Conservation (phyloP, 2,797 vertebrate genomes). For the Synaphobranchus kaupii region DNA sequence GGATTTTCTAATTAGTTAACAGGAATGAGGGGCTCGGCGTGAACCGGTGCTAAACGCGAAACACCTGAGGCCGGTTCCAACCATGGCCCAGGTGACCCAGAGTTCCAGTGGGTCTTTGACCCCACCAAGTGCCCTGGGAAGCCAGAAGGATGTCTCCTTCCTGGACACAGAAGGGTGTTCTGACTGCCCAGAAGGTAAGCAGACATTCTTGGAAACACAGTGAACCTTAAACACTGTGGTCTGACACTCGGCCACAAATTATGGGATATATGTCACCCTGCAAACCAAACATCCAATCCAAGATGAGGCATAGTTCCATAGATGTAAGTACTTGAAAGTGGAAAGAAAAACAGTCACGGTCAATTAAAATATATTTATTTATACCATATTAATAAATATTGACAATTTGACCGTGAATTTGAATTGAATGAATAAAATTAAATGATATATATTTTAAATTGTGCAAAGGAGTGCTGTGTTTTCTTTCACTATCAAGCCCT, state of each 20-base stretch:
- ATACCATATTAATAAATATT: no score
- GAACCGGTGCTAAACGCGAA: neutral
- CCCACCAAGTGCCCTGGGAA: conserved; percentile 37
- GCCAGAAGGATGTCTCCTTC: conserved; percentile 38
- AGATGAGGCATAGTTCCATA: neutral
- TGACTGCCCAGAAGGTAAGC: conserved; percentile 42
- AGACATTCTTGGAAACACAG: neutral
- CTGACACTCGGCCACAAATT: conserved; percentile 9
- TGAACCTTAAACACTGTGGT: neutral
- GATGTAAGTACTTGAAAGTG: no score
- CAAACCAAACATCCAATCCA: neutral
- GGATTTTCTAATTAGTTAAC: neutral
- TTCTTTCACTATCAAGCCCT: no score
- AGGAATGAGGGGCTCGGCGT: neutral
- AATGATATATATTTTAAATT: no score
- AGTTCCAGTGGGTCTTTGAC: conserved; percentile 18
- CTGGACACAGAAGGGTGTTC: conserved; percentile 19
- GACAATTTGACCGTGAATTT: no score
- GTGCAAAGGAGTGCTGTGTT: no score
- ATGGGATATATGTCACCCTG: neutral
- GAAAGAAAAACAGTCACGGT: no score
- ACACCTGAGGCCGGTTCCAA: conserved; percentile 9
- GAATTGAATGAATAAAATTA: no score
- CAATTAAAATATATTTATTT: no score
- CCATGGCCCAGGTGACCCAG: conserved; percentile 52